Evolutionary conservation across 92 coral and sea anemone genomes (phyloP), one percentile per base, ranked within the genome.

Genomic region (Nematostella vectensis): DNA sequence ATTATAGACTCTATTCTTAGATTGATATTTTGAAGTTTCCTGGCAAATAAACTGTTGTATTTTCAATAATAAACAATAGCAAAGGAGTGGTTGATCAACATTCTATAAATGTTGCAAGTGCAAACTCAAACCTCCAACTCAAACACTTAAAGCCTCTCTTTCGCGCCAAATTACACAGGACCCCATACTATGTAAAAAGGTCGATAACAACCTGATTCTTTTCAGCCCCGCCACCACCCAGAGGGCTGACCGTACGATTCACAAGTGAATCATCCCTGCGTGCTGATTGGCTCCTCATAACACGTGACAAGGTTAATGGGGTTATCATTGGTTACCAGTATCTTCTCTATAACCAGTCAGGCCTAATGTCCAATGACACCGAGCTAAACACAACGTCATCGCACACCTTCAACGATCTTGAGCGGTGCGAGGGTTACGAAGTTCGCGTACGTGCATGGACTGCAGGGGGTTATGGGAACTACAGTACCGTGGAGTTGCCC

Each of bases 391-490:
- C 44, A n/a, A 55, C 72, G n/a, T 48, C 25, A 39, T 36, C 30
- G 15, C 57, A 59, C 2, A 24, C 8, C 21, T 4, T 70, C 17
- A 13, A 23, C 3, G 29, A 50, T 19, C 62, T 76, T 57, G 58
- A 71, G 23, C 43, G 51, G 17, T 82, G 89, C 18, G 47, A 33
- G 9, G 63, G 61, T 18, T 82, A 82, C 49, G 67, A 65, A 1
- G 68, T 77, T 25, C 27, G 36, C 6, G 67, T 71, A 55, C 55
- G 66, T 2, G 77, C 66, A n/a, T 63, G 58, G 24, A 64, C 76
- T 0, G 57, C 67, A 3, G 55, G 49, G 3, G 89, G 80, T 43
- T 22, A 43, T 50, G 83, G 83, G 12, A 63, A 58, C 48, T 48
- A 61, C 49, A 60, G 57, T 39, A 30, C 52, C 12, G 11, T 60